These are phyloP conservation scores for Xyrichtys novacula DNA, from an alignment of 2,797 vertebrate species.

Conservation along the genomic window DNA sequence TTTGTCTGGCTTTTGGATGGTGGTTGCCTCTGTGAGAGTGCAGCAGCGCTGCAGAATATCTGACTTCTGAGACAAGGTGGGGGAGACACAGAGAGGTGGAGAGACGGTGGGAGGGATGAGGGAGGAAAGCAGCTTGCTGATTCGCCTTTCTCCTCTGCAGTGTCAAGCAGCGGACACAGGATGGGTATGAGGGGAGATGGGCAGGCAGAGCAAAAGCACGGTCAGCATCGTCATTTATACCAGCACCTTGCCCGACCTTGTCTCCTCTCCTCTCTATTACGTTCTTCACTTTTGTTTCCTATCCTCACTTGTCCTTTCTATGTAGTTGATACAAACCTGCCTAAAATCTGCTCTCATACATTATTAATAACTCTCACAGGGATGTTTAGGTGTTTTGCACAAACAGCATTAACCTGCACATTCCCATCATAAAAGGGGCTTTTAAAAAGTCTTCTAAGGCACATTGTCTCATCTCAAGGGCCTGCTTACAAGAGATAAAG, in stretches of 20 bases:
- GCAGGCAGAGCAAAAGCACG: conserved; percentile 21
- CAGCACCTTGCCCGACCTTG: conserved; percentile 43
- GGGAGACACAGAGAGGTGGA: conserved; percentile 27
- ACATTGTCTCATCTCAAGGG: too few species aligned
- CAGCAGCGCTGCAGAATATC: conserved; percentile 60
- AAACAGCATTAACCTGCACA: not conserved
- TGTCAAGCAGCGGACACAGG: conserved; percentile 40
- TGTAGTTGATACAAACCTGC: not conserved
- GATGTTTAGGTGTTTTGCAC: not conserved
- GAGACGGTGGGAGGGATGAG: conserved; percentile 56
- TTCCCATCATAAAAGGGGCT: not conserved
- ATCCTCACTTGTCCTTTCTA: conserved; percentile 16
- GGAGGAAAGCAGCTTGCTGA: conserved; percentile 57
- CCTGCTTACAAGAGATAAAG: conserved; percentile 5
- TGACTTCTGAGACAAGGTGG: conserved; percentile 30
- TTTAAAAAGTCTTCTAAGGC: too few species aligned
- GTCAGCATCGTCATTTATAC: conserved; percentile 45
- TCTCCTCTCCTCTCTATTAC: conserved; percentile 25
- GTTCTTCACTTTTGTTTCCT: conserved; percentile 24
- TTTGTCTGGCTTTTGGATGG: not conserved
- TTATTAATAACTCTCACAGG: conserved; percentile 2
- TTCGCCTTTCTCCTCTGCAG: conserved; percentile 73
- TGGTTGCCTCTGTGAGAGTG: conserved; percentile 41
- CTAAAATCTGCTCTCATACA: not conserved
- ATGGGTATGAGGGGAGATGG: not conserved